These are phyloP conservation scores for Reticulitermes lucifugus DNA, from an alignment of 2,888 invertebrate species.

Conservation along the genomic window DNA sequence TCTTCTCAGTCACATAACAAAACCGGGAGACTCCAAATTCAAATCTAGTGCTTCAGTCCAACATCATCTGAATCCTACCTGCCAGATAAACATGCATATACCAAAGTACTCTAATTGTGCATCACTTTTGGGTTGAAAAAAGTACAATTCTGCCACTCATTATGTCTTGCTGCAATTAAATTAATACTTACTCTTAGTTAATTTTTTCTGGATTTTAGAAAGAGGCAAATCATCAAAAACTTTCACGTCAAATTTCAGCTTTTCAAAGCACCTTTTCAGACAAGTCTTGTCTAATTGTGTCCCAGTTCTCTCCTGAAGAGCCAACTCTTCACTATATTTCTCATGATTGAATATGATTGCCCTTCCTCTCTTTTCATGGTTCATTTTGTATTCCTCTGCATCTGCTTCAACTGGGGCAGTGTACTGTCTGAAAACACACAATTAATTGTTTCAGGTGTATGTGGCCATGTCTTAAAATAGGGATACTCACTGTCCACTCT, in stretches of 20 bases:
- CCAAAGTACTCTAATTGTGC: too few relatives aligned
- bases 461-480: too few relatives aligned
- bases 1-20: too few relatives aligned
- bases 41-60: too few relatives aligned
- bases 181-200: slow-evolving; percentile 58
- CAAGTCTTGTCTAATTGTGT: slow-evolving; percentile 63
- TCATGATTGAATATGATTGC: slow-evolving; percentile 65
- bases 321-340: slow-evolving; percentile 57
- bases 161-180: too few relatives aligned
- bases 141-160: too few relatives aligned
- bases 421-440: slow-evolving; percentile 49
- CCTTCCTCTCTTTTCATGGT: slow-evolving; percentile 60
- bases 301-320: slow-evolving; percentile 58
- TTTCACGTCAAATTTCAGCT: slow-evolving; percentile 59
- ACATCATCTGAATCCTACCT: too few relatives aligned
- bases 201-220: slow-evolving; percentile 58
- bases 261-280: slow-evolving; percentile 58
- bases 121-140: too few relatives aligned
- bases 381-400: slow-evolving; percentile 61
- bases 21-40: too few relatives aligned
- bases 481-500: too few relatives aligned
- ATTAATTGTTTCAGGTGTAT: not conserved
- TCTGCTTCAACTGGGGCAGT: not conserved
- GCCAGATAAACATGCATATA: too few relatives aligned
- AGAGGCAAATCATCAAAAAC: slow-evolving; percentile 58